Conservation (phyloP, 2,888 invertebrate genomes). For the Cylindroiulus punctatus region DNA sequence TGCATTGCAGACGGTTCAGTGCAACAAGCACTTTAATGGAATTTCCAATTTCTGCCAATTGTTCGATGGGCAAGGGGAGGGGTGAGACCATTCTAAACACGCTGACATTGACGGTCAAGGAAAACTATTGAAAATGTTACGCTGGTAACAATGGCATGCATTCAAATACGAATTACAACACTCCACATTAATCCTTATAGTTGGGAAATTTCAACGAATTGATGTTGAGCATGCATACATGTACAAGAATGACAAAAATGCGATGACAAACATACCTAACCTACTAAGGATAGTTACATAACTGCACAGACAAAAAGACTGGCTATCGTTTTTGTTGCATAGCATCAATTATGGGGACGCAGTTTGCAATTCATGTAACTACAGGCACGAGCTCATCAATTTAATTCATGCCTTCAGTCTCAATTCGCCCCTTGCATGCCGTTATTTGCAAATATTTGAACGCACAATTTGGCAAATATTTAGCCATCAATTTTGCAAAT, state of each 20-base stretch:
- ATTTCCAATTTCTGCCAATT: not conserved
- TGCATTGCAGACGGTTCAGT: not conserved
- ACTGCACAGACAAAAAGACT: too few relatives aligned
- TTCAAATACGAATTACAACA: not conserved
- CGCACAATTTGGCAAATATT: conserved; percentile 18
- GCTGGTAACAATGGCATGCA: not conserved
- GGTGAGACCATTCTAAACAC: not conserved
- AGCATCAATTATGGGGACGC: not conserved
- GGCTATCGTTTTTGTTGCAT: not conserved
- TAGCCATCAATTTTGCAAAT: conserved; percentile 9
- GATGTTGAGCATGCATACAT: not conserved
- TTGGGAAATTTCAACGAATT: not conserved
- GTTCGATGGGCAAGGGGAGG: not conserved
- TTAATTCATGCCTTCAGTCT: not conserved
- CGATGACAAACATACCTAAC: too few relatives aligned
- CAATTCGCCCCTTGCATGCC: not conserved
- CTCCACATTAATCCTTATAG: not conserved
- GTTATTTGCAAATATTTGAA: conserved; percentile 3
- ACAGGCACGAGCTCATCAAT: not conserved
- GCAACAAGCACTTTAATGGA: conserved; percentile 1
- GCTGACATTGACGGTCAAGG: not conserved
- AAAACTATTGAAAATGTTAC: not conserved
- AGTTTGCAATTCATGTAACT: not conserved
- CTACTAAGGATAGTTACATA: too few relatives aligned
- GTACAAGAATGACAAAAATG: too few relatives aligned